phyloP scores from a whole-genome alignment of 2,113 vertebrate species.

The Chaetorhynchus papuensis region DNA sequence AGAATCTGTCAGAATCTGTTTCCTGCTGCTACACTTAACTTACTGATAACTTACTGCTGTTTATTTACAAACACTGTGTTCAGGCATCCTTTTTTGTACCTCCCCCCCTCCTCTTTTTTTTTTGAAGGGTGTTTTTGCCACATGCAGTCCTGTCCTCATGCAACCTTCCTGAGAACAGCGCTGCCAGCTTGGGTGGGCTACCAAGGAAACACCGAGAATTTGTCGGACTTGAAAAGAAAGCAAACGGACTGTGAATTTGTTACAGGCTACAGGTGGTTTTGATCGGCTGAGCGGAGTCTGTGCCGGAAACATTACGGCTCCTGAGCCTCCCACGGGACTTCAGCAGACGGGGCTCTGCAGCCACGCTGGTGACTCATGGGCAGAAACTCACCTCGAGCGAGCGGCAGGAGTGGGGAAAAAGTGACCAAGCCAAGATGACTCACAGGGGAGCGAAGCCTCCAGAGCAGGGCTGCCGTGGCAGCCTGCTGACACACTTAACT shows the following conservation, averaged over 20 bases:
- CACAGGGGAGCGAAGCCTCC: background rate
- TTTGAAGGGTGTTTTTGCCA: background rate
- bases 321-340: background rate
- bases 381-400: background rate
- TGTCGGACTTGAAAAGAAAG: background rate
- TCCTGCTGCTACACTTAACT: constrained; percentile 11
- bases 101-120: background rate
- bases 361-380: background rate
- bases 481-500: background rate
- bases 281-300: background rate
- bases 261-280: constrained; percentile 6
- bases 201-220: background rate
- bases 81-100: background rate
- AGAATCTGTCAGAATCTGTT: background rate
- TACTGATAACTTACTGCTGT: background rate
- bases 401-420: background rate
- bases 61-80: constrained; percentile 16
- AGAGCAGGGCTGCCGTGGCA: background rate
- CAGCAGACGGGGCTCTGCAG: background rate
- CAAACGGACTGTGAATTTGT: background rate
- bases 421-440: constrained; percentile 1
- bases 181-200: background rate
- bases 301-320: background rate
- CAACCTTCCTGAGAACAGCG: background rate
- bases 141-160: background rate